These are phyloP conservation scores for Drosophila serrata DNA, from an alignment of 1,140 invertebrate genomes.

Conservation along the genomic window DNA sequence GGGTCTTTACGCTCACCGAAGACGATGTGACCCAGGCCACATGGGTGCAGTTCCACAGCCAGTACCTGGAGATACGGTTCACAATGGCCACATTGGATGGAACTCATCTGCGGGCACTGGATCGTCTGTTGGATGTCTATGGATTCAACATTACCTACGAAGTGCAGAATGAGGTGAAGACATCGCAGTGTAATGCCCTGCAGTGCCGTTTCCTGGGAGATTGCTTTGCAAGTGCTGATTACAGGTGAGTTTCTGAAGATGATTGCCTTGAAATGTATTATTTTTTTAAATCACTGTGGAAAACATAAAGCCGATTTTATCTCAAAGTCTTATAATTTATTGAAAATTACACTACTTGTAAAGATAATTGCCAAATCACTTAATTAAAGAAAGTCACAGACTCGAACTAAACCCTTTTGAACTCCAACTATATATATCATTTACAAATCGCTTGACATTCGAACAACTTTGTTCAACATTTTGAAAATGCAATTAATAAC, in stretches of 20 bases:
- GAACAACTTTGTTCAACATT: not conserved
- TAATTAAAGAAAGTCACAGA: no score
- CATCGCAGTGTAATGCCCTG: constrained; percentile 90
- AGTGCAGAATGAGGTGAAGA: constrained; percentile 87
- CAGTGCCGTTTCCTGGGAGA: constrained; percentile 94
- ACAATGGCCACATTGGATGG: constrained; percentile 90
- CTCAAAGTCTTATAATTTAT: no score
- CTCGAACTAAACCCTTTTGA: not conserved
- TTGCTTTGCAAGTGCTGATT: constrained; percentile 90
- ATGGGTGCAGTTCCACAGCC: constrained; percentile 89
- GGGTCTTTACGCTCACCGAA: constrained; percentile 87
- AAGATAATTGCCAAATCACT: not conserved
- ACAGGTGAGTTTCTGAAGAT: constrained; percentile 89
- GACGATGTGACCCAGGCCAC: constrained; percentile 90
- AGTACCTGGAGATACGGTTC: constrained; percentile 93
- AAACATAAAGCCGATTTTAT: no score
- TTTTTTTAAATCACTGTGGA: no score
- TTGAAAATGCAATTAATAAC: constrained; percentile 18
- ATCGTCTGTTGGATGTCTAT: constrained; percentile 93
- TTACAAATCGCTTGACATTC: constrained; percentile 14
- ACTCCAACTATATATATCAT: not conserved
- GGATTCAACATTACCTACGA: constrained; percentile 97
- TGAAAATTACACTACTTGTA: no score
- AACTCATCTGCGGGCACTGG: constrained; percentile 92
- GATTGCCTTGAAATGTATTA: no score